Evolutionary conservation across 2,113 vertebrate genomes (phyloP), one percentile per base, ranked within the genome.

Genomic region (Paramormyrops kingsleyae): DNA sequence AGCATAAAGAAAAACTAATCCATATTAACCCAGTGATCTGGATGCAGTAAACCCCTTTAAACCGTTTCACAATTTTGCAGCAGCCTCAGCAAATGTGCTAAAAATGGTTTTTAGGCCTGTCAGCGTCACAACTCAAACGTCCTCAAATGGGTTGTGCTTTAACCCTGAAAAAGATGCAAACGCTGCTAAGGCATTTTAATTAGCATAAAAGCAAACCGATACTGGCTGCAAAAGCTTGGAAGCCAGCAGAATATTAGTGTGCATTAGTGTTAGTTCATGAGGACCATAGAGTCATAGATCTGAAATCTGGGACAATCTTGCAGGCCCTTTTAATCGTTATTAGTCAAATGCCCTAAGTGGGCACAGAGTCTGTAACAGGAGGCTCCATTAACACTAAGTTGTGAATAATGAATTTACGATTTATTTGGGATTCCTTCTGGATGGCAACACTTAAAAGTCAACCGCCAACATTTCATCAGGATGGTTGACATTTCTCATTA

Each of bases 11-110:
- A 9, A 47, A 49, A 31, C 10, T 87, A 87, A 87, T 56, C 86
- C 50, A 56, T 53, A 87, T 87, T 87, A 56, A 87, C 49, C 86
- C 50, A 53, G 13, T 52, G 52, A 87, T 56, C 86, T 87, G 15
- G 15, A 53, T 47, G 49, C 19, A 24, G n/a, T 87, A 87, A 88
- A 47, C 42, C 87, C 8, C 31, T 80, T 80, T 42, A 70, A 70
- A 70, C 62, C n/a, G 1, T 70, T 70, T 62, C 56, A 19, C 83
- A 24, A 24, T 84, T 47, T 13, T 70, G 27, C 62, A 70, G 62
- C 62, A 31, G 27, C 62, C 62, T 27, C 62, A 70, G 27, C 10
- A 31, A 70, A 70, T 4, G 62, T 70, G 62, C 62, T 70, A 70
- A 70, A 70, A 70, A 70, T 70, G 62, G n/a, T 13, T 70, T 70